phyloP scores from a whole-genome alignment of 2,113 vertebrate genomes.

The Axis porcinus region DNA sequence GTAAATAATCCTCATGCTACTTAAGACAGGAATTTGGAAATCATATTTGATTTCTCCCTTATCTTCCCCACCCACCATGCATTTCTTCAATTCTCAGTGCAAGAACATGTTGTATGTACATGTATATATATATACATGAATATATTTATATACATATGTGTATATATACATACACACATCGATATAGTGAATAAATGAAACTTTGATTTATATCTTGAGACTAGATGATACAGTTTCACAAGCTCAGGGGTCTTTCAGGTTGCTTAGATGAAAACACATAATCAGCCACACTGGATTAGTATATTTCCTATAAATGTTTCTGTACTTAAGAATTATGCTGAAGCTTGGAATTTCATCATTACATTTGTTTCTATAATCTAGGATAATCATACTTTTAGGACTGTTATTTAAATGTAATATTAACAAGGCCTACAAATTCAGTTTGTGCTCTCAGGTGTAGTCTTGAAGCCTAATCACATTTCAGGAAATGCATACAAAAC shows the following conservation, averaged over 20 bases:
- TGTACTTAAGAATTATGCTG: neutral
- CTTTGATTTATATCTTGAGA: neutral
- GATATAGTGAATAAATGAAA: neutral
- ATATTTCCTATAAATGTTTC: neutral
- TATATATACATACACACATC: too few relatives aligned
- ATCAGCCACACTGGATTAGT: neutral
- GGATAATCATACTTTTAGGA: neutral
- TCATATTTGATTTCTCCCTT: neutral
- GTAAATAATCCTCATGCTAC: neutral
- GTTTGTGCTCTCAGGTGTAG: neutral
- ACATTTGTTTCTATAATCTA: neutral
- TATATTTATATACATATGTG: neutral
- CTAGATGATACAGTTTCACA: neutral
- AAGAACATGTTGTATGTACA: neutral
- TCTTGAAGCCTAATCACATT: neutral
- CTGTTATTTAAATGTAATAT: neutral
- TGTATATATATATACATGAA: neutral
- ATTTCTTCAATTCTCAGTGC: neutral
- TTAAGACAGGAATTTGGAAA: neutral
- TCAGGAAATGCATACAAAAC: neutral
- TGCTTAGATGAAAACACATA: neutral
- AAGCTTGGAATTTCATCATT: neutral
- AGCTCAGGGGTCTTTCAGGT: neutral
- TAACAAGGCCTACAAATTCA: neutral
- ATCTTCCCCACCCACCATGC: neutral